Base-by-base conservation (phyloP, 2,797 vertebrate genomes). In the Lepidocolaptes lacrymiger region DNA sequence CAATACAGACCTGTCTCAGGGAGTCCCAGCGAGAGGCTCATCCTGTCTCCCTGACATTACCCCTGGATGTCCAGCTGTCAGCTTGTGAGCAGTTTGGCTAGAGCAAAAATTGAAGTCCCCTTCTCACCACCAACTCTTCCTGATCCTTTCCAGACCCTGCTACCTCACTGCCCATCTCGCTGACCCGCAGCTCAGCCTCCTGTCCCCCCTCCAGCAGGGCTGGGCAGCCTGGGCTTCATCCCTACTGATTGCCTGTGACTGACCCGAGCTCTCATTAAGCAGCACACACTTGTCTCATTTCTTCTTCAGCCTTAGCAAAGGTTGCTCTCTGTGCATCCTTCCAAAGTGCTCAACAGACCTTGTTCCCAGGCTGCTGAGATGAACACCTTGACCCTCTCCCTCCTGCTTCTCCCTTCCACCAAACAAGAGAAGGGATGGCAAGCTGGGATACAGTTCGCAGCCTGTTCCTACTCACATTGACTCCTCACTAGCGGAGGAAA, bases 31-130 rank as follows among this genome's bases (percentile, higher is more conserved):
- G 14, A 89, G 72, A 61, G 59, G 43, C 74, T 92, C 61, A 76
- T 69, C 54, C 79, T 66, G 62, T 77, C 73, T 85, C 89, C 36
- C 68, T 88, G 76, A 30, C 4, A 0, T 37, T 46, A 54, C 6
- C n/a, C 37, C 74, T 88, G 48, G 32, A 91, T 43, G 52, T 58
- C 78, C 82, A 89, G 75, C 85, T 96, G 89, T 67, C 94, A 90
- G 44, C 67, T 52, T 26, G 10, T 3, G 3, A 91, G 48, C 43
- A 41, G n/a, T 51, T 54, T 62, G 43, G 61, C 49, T 74, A 56
- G 10, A 69, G 58, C 21, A 51, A 72, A 89, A 68, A 78, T 1
- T n/a, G 14, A 86, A 72, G 72, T 68, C 26, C 18, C 19, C 2
- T 3, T 81, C 76, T 91, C 56, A 71, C 49, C 76, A 80, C 9